These are phyloP conservation scores for Callocephalon fimbriatum DNA, from an alignment of 2,113 vertebrate genomes.

Conservation along the genomic window DNA sequence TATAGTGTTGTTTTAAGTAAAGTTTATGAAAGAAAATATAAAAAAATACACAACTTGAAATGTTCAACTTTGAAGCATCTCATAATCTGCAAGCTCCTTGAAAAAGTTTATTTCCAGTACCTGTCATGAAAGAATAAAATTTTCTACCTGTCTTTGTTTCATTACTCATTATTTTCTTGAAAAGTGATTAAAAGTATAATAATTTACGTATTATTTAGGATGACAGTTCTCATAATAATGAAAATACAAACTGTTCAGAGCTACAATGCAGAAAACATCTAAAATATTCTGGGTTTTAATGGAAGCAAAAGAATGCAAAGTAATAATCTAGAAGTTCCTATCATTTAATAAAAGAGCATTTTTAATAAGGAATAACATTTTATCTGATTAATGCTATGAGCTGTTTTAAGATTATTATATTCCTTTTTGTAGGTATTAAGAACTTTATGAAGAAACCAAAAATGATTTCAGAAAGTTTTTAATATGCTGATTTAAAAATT, in stretches of 20 bases:
- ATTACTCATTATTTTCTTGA: neutral
- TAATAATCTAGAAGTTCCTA: neutral
- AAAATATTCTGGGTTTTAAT: neutral
- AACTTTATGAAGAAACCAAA: neutral
- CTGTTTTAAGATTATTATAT: neutral
- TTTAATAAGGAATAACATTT: neutral
- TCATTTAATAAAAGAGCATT: neutral
- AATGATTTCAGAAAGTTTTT: constrained; percentile 10
- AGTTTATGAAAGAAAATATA: neutral
- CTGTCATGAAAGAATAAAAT: neutral
- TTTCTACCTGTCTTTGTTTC: neutral
- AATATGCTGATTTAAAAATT: constrained; percentile 5
- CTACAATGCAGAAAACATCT: neutral
- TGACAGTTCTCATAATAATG: neutral
- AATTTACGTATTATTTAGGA: neutral
- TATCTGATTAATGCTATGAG: neutral
- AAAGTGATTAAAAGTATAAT: neutral
- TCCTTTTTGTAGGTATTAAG: neutral
- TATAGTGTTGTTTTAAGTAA: neutral
- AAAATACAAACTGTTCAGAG: neutral
- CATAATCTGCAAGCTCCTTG: neutral
- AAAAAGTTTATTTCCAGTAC: neutral
- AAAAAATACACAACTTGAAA: neutral
- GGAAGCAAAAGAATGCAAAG: neutral
- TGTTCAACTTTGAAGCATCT: neutral